Conservation (phyloP, 2,797 vertebrate genomes). For the Muscicapa comitata region DNA sequence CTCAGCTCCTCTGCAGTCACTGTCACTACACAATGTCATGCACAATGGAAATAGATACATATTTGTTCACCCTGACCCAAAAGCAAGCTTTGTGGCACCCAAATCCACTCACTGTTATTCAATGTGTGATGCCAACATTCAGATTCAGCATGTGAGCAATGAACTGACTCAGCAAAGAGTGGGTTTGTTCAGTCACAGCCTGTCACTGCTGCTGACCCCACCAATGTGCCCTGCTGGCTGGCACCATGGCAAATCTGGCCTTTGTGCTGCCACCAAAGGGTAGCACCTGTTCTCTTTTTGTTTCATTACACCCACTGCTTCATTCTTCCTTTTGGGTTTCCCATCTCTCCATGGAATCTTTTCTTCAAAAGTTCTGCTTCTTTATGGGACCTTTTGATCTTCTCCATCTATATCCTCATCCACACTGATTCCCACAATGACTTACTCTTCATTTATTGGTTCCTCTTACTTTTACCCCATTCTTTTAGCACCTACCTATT, state of each 20-base stretch:
- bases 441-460: background rate
- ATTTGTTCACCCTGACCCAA: background rate
- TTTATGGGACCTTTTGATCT: background rate
- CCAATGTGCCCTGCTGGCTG: background rate
- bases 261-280: background rate
- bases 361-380: background rate
- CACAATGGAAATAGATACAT: background rate
- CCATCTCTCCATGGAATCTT: background rate
- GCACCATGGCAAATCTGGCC: background rate
- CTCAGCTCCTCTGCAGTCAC: background rate
- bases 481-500: background rate
- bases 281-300: background rate
- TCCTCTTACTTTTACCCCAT: background rate
- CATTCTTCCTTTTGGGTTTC: background rate
- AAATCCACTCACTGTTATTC: background rate
- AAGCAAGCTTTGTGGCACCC: background rate
- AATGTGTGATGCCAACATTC: background rate
- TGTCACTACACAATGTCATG: background rate
- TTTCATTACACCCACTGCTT: background rate
- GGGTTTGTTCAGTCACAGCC: background rate
- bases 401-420: background rate
- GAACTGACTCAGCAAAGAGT: background rate
- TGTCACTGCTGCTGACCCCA: background rate
- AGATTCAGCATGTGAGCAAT: background rate
- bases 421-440: background rate